Percentiles rank a stretch among this genome's conserved stretches.
Evolutionary conservation across 1,140 invertebrate species (phyloP).

Genomic region (Eueides isabella): DNA sequence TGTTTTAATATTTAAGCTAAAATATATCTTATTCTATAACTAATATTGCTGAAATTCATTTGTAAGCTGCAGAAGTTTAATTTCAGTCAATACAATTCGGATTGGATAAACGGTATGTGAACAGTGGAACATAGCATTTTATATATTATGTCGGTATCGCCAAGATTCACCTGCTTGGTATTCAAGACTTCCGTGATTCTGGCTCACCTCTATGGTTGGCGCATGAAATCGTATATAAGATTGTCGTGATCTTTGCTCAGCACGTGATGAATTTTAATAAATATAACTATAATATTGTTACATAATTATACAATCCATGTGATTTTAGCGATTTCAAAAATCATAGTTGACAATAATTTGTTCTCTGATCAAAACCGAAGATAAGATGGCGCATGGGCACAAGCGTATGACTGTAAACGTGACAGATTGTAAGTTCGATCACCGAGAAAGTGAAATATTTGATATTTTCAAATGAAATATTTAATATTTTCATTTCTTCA

Average conservation of each 20-base stretch:
- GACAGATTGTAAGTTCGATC: too few relatives aligned
- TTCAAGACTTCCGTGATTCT: slow-evolving; percentile 21
- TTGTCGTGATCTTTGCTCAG: not conserved
- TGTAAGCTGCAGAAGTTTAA: not conserved
- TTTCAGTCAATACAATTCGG: slow-evolving; percentile 36
- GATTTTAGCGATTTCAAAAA: not conserved
- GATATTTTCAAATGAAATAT: too few relatives aligned
- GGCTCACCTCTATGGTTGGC: not conserved
- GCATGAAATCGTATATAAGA: not conserved
- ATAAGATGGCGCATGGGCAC: too few relatives aligned
- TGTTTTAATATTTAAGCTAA: slow-evolving; percentile 2
- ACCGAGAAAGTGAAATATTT: too few relatives aligned
- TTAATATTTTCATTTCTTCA: too few relatives aligned
- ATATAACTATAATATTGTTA: not conserved
- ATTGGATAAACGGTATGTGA: slow-evolving; percentile 44
- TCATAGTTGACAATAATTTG: too few relatives aligned
- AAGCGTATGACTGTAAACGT: too few relatives aligned
- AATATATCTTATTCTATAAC: slow-evolving; percentile 21
- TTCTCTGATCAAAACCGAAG: too few relatives aligned
- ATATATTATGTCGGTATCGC: slow-evolving; percentile 31
- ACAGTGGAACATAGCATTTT: slow-evolving; percentile 32
- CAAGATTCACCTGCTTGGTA: slow-evolving; percentile 23
- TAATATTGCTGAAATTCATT: not conserved
- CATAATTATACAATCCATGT: not conserved
- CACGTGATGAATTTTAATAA: not conserved